Evolutionary conservation across 1,140 invertebrate genomes (phyloP), one percentile per base, ranked within the genome.

Genomic region (Polypedilum pembai): DNA sequence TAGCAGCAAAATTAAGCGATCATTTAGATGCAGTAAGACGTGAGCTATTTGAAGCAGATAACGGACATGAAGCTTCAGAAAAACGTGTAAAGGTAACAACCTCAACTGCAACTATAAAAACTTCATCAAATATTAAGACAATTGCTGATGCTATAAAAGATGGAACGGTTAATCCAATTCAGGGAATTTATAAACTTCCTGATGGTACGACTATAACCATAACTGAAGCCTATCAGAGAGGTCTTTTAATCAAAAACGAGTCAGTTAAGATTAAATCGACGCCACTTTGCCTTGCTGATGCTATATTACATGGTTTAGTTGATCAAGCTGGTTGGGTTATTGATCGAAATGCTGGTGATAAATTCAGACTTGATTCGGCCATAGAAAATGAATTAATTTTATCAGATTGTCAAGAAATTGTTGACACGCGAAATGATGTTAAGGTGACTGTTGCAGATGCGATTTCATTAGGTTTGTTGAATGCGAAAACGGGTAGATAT

Each of bases 1-100:
- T 94, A 73, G 91, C 90, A 33, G 86, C 88, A 63, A 87, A 88
- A 77, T 82, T 94, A 73, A 94, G 92, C 7, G 65, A 69, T 20
- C 84, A 96, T 72, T 79, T 96, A 74, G 92, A 96, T 85, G 93
- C 94, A 2, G 95, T 96, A 76, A 93, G 94, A 80, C 87, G 89
- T 78, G 93, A 96, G 80, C 85, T 98, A 17, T 92, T 89, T 79
- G 93, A 96, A 79, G 89, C 93, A 1, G 91, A 95, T 80, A 88
- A 89, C 78, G 89, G 89, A 74, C 83, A 87, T 81, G 84, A 88
- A 78, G 85, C 87, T 74, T 86, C 87, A 8, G 90, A 91, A 79
- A 91, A 92, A 80, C 85, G 90, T 82, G 88, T 91, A 75, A 92
- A 92, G 91, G 91, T 92, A 92, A 90, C 85, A 81, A 85, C 83